These are phyloP conservation scores for Falco berigora DNA, from an alignment of 2,797 vertebrate genomes.

Conservation along the genomic window DNA sequence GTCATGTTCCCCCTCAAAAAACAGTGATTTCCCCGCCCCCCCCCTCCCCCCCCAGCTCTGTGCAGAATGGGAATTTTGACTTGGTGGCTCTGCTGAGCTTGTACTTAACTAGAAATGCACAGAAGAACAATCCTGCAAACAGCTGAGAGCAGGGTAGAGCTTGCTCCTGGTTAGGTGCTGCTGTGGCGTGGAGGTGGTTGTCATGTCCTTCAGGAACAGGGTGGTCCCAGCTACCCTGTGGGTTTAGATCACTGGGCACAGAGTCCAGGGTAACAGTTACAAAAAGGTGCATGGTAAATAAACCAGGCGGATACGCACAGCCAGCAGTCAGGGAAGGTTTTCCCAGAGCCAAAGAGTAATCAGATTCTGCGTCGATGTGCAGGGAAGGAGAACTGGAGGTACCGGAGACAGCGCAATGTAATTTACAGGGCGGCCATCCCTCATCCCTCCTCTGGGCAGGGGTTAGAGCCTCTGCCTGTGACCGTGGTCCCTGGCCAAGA, in stretches of 20 bases:
- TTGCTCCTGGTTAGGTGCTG: not conserved
- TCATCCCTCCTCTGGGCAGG: not conserved
- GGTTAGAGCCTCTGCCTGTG: not conserved
- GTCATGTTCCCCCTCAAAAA: not conserved
- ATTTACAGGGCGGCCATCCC: not conserved
- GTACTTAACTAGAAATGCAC: not conserved
- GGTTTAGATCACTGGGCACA: not conserved
- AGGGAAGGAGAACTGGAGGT: not conserved
- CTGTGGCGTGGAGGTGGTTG: accelerated
- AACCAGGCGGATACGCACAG: not conserved
- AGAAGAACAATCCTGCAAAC: not conserved
- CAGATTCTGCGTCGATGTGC: accelerated
- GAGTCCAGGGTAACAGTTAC: not conserved
- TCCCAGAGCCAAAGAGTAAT: not conserved
- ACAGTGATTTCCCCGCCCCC: not conserved
- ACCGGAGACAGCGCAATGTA: not conserved
- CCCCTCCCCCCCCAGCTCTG: not conserved
- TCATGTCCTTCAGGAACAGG: accelerated
- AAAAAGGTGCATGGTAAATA: not conserved
- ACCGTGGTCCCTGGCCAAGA: accelerated
- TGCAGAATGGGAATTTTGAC: not conserved
- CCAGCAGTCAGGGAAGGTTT: not conserved
- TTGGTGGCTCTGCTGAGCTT: not conserved
- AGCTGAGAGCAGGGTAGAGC: not conserved
- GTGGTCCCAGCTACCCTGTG: not conserved